Conservation (phyloP, 2,113 vertebrate species). For the Cheirogaleus medius region DNA sequence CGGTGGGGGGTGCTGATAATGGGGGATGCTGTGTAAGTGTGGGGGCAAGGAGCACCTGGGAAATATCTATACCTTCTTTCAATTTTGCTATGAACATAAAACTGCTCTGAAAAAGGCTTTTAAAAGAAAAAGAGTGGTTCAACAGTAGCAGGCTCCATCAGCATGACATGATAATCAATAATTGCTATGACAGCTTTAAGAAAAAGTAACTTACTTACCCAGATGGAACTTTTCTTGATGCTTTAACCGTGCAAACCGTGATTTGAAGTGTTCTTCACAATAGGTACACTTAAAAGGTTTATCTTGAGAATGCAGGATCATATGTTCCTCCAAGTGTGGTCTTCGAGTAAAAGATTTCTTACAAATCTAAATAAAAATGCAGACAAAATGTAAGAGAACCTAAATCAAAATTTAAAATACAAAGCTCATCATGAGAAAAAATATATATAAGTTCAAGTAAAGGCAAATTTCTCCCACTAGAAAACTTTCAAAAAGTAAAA, state of each 20-base stretch:
- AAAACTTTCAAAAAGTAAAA: neutral
- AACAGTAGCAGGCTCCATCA: neutral
- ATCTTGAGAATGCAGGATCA: constrained; percentile 98
- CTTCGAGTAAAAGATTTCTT: constrained; percentile 96
- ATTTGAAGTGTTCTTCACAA: constrained; percentile 97
- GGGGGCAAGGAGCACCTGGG: too few species aligned
- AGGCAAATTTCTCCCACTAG: neutral
- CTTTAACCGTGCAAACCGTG: constrained; percentile 95
- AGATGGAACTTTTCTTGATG: constrained; percentile 98
- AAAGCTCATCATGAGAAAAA: neutral
- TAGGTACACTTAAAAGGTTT: constrained; percentile 98
- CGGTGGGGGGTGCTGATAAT: neutral
- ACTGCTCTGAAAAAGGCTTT: neutral
- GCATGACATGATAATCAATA: neutral
- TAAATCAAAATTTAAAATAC: neutral
- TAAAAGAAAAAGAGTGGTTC: neutral
- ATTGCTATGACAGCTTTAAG: neutral
- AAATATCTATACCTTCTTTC: neutral
- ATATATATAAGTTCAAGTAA: neutral
- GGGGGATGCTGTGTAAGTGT: neutral
- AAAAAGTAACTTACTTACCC: constrained; percentile 84
- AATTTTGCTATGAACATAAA: neutral
- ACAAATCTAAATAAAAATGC: constrained; percentile 89
- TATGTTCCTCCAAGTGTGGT: constrained; percentile 97
- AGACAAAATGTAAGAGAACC: neutral